Percentiles rank a stretch among this genome's conserved stretches.
Evolutionary conservation across 2,797 vertebrate genomes (phyloP).

Genomic region (Anisognathus igniventris): DNA sequence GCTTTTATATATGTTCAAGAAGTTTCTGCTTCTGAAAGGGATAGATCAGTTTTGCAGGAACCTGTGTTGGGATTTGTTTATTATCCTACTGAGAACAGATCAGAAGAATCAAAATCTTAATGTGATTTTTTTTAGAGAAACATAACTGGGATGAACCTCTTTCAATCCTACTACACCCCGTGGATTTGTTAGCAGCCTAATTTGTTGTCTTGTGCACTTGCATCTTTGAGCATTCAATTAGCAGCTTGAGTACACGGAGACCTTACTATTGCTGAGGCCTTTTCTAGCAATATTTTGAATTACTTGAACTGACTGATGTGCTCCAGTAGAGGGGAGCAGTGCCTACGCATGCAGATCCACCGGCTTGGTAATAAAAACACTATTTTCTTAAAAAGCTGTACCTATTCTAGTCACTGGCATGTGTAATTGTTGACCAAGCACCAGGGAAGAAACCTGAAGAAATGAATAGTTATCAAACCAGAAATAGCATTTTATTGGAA

Average conservation of each 20-base stretch:
- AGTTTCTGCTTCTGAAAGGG: background rate
- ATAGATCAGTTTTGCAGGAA: background rate
- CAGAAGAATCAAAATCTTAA: background rate
- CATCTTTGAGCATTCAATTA: background rate
- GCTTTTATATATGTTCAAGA: background rate
- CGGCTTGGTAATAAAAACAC: background rate
- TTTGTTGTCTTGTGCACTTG: background rate
- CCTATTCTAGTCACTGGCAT: background rate
- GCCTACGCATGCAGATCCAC: background rate
- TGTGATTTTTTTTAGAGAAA: background rate
- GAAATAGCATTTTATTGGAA: slow-evolving; percentile 33
- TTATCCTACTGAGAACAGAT: background rate
- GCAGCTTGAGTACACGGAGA: background rate
- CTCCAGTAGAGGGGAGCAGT: background rate
- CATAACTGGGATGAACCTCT: background rate
- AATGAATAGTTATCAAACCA: background rate
- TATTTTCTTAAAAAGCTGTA: background rate
- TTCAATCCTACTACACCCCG: rapidly evolving
- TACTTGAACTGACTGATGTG: background rate
- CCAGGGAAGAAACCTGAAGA: slow-evolving; percentile 10
- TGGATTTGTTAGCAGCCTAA: background rate
- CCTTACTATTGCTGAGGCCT: background rate
- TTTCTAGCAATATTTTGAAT: background rate
- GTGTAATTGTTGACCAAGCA: background rate
- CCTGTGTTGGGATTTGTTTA: background rate